phyloP scores from a whole-genome alignment of 2,888 invertebrate genomes.

The Melinaea menophilus region DNA sequence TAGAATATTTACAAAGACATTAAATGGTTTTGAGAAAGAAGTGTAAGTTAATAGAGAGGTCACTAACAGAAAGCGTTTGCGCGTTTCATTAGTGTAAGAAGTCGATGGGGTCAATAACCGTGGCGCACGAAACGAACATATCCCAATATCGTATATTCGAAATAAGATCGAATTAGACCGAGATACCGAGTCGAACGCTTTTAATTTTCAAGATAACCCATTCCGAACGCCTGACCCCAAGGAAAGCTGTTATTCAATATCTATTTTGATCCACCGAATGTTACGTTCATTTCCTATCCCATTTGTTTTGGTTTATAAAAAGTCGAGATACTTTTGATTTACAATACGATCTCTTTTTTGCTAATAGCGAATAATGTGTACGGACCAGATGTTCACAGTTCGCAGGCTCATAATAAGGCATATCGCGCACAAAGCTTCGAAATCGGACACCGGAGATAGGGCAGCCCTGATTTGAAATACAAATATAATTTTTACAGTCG shows the following conservation, averaged over 20 bases:
- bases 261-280: conserved; percentile 38
- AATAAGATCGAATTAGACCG: conserved; percentile 64
- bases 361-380: conserved; percentile 63
- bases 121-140: conserved; percentile 44
- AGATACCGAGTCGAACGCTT: conserved; percentile 60
- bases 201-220: conserved; percentile 69
- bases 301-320: conserved; percentile 38
- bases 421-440: conserved; percentile 75
- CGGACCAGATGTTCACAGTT: conserved; percentile 69
- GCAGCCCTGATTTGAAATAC: conserved; percentile 60
- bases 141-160: conserved; percentile 55
- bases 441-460: conserved; percentile 77
- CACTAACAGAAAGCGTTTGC: conserved; percentile 56
- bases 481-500: conserved; percentile 48
- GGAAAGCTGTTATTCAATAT: conserved; percentile 48
- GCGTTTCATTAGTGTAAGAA: conserved; percentile 65
- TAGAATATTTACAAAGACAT: conserved; percentile 8
- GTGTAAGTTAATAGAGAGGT: conserved; percentile 29
- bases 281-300: conserved; percentile 33
- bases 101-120: conserved; percentile 63
- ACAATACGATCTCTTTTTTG: conserved; percentile 52
- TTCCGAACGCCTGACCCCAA: conserved; percentile 60
- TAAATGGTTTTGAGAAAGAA: conserved; percentile 15
- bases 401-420: conserved; percentile 73
- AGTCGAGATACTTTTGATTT: conserved; percentile 37